Conservation (phyloP, 2,888 invertebrate species). For the Microctonus aethiopoides region DNA sequence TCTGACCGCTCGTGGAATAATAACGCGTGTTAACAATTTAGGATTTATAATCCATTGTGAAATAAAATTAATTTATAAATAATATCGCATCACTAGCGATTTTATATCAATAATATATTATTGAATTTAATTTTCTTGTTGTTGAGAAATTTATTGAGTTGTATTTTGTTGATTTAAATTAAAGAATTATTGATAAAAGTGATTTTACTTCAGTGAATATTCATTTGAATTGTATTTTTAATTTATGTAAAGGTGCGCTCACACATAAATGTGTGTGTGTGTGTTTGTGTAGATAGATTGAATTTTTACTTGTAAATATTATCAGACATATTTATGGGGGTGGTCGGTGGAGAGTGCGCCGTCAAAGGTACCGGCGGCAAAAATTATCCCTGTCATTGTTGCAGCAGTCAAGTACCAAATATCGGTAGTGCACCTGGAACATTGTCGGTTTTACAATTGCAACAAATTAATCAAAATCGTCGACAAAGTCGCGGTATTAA, state of each 20-base stretch:
- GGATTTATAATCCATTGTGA: neutral
- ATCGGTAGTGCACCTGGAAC: constrained; percentile 49
- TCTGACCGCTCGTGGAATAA: constrained; percentile 54
- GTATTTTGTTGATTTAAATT: too few relatives aligned
- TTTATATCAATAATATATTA: neutral
- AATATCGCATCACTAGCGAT: neutral
- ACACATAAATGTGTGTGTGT: neutral
- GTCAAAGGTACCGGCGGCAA: constrained; percentile 59
- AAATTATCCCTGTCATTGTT: constrained; percentile 62
- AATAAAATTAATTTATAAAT: neutral
- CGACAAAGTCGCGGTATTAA: constrained; percentile 41
- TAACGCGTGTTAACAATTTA: constrained; percentile 25
- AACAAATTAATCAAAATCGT: constrained; percentile 47
- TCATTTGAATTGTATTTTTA: too few relatives aligned
- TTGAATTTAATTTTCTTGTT: too few relatives aligned
- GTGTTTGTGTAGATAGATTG: constrained; percentile 18
- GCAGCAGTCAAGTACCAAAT: constrained; percentile 53
- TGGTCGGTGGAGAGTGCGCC: constrained; percentile 64
- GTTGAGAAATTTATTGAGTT: too few relatives aligned
- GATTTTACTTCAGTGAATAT: too few relatives aligned
- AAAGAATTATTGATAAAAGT: too few relatives aligned
- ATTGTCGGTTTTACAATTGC: constrained; percentile 42
- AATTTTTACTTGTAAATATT: constrained; percentile 6
- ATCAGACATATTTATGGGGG: constrained; percentile 63
- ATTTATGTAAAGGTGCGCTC: too few relatives aligned